Conservation (phyloP, 64 coral and sea anemone genomes). For the Actinia equina region DNA sequence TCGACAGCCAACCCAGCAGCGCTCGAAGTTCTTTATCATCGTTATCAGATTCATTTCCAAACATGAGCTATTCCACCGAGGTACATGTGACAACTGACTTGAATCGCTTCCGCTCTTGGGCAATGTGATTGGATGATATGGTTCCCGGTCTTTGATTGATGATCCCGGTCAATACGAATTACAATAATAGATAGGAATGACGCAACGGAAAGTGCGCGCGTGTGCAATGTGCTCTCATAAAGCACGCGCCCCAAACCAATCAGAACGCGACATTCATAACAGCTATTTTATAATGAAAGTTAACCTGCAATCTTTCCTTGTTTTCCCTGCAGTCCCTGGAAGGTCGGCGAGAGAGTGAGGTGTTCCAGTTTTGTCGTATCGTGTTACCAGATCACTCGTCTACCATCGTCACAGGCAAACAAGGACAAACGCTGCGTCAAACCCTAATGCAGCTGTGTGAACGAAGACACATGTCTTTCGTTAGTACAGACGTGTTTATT, state of each 20-base stretch:
- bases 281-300: no score
- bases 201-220: no score
- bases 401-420: constrained; percentile 67
- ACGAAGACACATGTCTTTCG: constrained; percentile 70
- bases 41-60: constrained; percentile 66
- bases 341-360: constrained; percentile 66
- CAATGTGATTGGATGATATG: background rate
- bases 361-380: constrained; percentile 84
- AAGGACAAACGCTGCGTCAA: constrained; percentile 80
- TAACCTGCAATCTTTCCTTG: background rate
- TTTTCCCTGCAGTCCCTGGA: constrained; percentile 50
- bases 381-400: constrained; percentile 84
- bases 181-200: no score
- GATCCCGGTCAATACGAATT: no score
- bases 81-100: background rate
- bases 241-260: no score
- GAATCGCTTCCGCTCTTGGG: no score
- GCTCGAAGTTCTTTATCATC: constrained; percentile 73
- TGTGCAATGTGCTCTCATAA: no score
- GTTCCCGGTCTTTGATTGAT: background rate
- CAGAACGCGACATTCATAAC: no score
- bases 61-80: constrained; percentile 66
- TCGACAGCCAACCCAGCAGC: constrained; percentile 80
- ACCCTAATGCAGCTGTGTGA: constrained; percentile 72
- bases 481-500: constrained; percentile 65